Evolutionary conservation across 2,888 invertebrate species (phyloP).

Genomic region (Drosophila kuntzei): DNA sequence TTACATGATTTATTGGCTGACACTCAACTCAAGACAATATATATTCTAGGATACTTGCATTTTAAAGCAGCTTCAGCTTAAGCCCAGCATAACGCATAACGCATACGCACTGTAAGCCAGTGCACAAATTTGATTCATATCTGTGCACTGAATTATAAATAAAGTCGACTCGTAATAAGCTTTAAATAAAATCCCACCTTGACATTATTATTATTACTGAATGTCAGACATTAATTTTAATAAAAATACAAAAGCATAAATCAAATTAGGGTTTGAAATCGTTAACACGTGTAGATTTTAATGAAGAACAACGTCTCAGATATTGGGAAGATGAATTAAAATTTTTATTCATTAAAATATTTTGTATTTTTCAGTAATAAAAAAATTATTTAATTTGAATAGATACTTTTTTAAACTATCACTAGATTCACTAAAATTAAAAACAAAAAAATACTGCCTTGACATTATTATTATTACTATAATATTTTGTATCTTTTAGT

Average conservation of each 20-base stretch:
- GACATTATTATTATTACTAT: no score
- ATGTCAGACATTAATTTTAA: slow-evolving; percentile 60
- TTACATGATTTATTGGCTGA: slow-evolving; percentile 27
- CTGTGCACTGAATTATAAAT: slow-evolving; percentile 70
- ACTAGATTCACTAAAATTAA: no score
- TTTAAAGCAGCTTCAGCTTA: slow-evolving; percentile 23
- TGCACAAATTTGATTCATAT: slow-evolving; percentile 41
- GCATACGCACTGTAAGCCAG: slow-evolving; percentile 44
- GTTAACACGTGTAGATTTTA: slow-evolving; percentile 24
- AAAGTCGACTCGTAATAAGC: slow-evolving; percentile 51
- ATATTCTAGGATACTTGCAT: slow-evolving; percentile 34
- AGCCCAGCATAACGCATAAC: slow-evolving; percentile 25
- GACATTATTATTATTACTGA: slow-evolving; percentile 28
- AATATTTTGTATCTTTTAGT: no score
- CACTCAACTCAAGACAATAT: slow-evolving; percentile 22
- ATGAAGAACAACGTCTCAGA: background rate
- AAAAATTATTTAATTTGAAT: no score
- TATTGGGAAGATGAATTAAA: background rate
- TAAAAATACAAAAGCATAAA: slow-evolving; percentile 59
- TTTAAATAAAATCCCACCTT: slow-evolving; percentile 33
- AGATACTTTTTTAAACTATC: no score
- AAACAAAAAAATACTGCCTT: no score
- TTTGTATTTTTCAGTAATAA: no score
- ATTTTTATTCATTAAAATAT: no score
- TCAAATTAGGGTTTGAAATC: slow-evolving; percentile 58